Conservation (phyloP, 2,888 invertebrate genomes). For the Strigamia maritima region DNA sequence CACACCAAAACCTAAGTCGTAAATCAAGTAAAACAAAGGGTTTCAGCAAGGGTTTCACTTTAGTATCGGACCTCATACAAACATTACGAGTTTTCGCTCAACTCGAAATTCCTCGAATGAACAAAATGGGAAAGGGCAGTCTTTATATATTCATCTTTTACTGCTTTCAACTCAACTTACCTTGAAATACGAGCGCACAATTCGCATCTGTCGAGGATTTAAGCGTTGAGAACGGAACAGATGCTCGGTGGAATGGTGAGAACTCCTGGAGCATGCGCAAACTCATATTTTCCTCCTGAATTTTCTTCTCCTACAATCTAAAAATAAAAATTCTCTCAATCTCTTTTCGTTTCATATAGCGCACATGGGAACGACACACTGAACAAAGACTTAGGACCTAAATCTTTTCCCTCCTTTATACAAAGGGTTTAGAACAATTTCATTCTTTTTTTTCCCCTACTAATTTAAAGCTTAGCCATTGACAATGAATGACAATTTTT, state of each 20-base stretch:
- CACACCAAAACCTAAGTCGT: neutral
- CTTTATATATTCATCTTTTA: slow-evolving; percentile 30
- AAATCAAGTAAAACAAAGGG: neutral
- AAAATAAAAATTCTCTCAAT: slow-evolving; percentile 30
- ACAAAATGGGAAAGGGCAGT: slow-evolving; percentile 17
- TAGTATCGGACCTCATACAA: slow-evolving; percentile 4
- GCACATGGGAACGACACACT: slow-evolving; percentile 19
- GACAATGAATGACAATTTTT: no score
- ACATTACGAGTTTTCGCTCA: neutral
- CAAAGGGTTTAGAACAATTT: neutral
- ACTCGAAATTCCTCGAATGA: neutral
- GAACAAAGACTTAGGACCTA: slow-evolving; percentile 5
- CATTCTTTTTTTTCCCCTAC: neutral
- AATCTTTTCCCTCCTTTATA: neutral
- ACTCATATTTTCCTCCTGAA: slow-evolving; percentile 28
- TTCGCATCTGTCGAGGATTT: slow-evolving; percentile 30
- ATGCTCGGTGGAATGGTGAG: slow-evolving; percentile 29
- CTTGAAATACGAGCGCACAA: slow-evolving; percentile 34
- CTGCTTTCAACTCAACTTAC: slow-evolving; percentile 34
- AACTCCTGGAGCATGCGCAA: slow-evolving; percentile 29
- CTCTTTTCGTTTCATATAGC: slow-evolving; percentile 29
- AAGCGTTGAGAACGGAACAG: slow-evolving; percentile 29
- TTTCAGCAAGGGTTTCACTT: neutral
- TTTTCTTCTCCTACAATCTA: slow-evolving; percentile 22
- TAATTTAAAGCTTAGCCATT: no score